Percentiles rank a stretch among this genome's conserved stretches.
Conservation (phyloP, 2,888 invertebrate genomes). For the Orthosia incerta region DNA sequence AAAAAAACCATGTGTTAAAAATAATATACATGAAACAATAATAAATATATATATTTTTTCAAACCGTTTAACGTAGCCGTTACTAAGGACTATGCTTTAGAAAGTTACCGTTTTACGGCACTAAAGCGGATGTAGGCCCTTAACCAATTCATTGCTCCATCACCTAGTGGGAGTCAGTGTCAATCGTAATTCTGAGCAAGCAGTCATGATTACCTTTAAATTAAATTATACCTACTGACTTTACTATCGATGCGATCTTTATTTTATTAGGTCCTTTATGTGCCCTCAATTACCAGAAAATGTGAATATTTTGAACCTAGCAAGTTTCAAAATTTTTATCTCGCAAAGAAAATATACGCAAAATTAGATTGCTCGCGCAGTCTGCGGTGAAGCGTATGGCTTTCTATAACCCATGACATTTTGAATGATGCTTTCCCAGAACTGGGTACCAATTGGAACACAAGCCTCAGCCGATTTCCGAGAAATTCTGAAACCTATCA, state of each 20-base stretch:
- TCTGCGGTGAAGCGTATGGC: neutral
- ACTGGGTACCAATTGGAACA: neutral
- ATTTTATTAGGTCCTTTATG: neutral
- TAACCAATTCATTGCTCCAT: no score
- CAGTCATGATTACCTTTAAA: no score
- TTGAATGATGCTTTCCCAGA: constrained; percentile 1
- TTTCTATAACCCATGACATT: neutral
- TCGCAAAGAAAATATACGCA: neutral
- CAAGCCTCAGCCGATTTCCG: neutral
- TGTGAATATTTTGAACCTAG: no score
- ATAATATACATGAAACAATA: no score
- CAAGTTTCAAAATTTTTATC: neutral
- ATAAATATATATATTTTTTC: no score
- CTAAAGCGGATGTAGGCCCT: no score
- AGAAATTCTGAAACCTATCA: neutral
- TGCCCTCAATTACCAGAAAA: neutral
- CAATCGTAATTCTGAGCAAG: no score
- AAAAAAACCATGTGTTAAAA: no score
- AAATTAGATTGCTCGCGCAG: constrained; percentile 5
- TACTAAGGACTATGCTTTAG: no score
- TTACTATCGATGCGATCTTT: neutral
- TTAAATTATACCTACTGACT: neutral
- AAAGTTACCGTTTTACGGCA: no score
- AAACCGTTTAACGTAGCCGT: no score
- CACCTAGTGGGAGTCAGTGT: no score